A percentile compares a stretch with the other conserved stretches of the same genome.
phyloP scores from a whole-genome alignment of 1,140 invertebrate species.

The Parasteatoda tepidariorum region DNA sequence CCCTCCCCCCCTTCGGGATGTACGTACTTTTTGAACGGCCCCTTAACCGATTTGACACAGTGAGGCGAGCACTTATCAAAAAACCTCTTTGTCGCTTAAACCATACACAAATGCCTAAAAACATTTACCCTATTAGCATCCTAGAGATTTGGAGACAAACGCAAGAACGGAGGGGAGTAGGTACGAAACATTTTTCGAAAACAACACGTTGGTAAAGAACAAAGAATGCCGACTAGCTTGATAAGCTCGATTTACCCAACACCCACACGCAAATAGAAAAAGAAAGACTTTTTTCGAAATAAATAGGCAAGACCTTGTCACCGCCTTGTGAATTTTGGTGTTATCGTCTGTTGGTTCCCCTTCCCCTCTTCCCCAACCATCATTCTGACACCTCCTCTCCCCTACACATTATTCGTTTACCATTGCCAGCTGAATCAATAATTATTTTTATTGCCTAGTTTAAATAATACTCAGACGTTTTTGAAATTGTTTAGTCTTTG shows the following conservation, averaged over 20 bases:
- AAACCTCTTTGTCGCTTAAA: not conserved
- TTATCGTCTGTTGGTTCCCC: constrained; percentile 23
- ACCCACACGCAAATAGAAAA: constrained; percentile 52
- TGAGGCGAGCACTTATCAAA: not conserved
- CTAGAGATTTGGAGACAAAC: not conserved
- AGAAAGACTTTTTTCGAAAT: not conserved
- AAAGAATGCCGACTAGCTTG: constrained; percentile 41
- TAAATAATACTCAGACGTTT: not conserved
- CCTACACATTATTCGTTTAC: not conserved
- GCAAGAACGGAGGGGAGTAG: not conserved
- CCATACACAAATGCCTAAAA: not conserved
- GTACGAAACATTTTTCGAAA: not conserved
- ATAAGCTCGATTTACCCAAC: constrained; percentile 47
- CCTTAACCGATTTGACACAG: not conserved
- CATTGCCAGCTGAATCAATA: not conserved
- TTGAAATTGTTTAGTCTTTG: too few relatives aligned
- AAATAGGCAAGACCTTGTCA: constrained; percentile 16
- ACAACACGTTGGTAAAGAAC: not conserved
- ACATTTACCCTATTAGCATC: not conserved
- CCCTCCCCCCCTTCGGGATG: too few relatives aligned
- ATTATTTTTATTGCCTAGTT: not conserved
- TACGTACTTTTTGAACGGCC: too few relatives aligned
- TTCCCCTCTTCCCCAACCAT: not conserved
- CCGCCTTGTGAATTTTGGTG: constrained; percentile 48
- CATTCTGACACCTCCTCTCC: too few relatives aligned